These are phyloP conservation scores for Malurus leucopterus DNA, from an alignment of 2,797 vertebrate species.

Conservation along the genomic window DNA sequence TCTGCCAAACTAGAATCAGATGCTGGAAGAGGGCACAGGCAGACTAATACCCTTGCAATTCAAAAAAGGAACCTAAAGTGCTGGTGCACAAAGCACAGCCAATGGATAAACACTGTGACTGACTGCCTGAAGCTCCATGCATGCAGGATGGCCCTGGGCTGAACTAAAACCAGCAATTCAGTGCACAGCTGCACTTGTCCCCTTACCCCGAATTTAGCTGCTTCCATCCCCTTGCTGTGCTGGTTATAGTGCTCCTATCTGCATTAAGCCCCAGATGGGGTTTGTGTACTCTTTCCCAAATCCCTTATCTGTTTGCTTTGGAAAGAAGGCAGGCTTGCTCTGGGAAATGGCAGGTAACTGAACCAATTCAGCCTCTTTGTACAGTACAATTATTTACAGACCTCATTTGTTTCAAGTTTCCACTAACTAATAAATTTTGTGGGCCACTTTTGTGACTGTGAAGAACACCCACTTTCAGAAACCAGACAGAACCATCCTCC, in stretches of 20 bases:
- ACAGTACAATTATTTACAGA: not conserved
- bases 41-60: not conserved
- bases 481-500: not conserved
- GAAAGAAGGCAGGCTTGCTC: not conserved
- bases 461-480: not conserved
- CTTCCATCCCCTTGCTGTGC: not conserved
- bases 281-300: not conserved
- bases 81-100: not conserved
- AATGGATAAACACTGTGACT: not conserved
- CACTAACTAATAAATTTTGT: not conserved
- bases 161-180: not conserved
- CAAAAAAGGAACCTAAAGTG: not conserved
- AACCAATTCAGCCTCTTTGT: not conserved
- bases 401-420: not conserved
- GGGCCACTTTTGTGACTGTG: fast-evolving
- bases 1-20: not conserved
- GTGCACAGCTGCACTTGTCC: not conserved
- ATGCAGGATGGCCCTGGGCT: not conserved
- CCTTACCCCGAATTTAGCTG: not conserved
- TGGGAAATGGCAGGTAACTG: fast-evolving
- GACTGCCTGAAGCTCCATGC: not conserved
- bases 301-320: not conserved
- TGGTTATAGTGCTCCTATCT: not conserved
- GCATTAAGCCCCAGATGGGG: not conserved
- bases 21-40: not conserved